phyloP scores from a whole-genome alignment of 2,888 invertebrate genomes.

The Aleiodes alternator region DNA sequence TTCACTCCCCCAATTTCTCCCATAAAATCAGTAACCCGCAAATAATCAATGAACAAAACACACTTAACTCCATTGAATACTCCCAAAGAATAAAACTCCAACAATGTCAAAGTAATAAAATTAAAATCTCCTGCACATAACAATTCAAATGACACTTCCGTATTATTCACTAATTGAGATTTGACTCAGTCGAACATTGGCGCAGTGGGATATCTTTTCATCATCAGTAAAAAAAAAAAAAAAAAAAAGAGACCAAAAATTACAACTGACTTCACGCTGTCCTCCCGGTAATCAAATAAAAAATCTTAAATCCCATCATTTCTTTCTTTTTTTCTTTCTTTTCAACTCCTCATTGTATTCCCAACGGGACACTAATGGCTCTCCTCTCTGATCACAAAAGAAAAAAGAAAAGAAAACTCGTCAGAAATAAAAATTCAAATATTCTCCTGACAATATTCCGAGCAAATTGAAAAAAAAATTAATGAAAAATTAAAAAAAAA shows the following conservation, averaged over 20 bases:
- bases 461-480: background rate
- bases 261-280: background rate
- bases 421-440: background rate
- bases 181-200: constrained; percentile 2
- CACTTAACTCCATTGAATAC: no score
- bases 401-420: no score
- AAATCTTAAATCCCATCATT: no score
- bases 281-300: background rate
- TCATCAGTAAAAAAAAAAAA: background rate
- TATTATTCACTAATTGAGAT: constrained; percentile 31
- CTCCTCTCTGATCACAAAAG: no score
- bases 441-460: background rate
- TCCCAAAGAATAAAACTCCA: no score
- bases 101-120: constrained; percentile 25
- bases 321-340: no score
- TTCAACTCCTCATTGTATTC: no score
- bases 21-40: no score
- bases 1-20: no score
- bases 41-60: no score
- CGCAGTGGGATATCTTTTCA: background rate
- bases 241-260: background rate
- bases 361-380: no score
- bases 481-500: background rate
- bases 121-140: constrained; percentile 14
- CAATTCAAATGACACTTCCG: constrained; percentile 2